Evolutionary conservation across 2,113 vertebrate species (phyloP), one percentile per base, ranked within the genome.

Genomic region (Danionella cerebrum): DNA sequence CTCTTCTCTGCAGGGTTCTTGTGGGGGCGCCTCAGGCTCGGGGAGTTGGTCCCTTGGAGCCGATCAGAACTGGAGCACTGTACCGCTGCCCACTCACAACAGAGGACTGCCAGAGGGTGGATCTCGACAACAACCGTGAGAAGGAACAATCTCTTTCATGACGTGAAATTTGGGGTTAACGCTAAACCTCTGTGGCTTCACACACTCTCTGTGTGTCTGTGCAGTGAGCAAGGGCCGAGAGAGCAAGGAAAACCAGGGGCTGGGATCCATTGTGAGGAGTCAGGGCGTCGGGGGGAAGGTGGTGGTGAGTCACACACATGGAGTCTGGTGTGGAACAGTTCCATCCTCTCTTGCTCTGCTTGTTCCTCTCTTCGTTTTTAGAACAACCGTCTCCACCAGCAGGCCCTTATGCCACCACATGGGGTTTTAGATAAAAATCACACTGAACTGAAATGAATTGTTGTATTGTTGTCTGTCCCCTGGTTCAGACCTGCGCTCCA

Each of bases 191-290:
- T n/a, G n/a, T n/a, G n/a, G n/a, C n/a, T n/a, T n/a, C n/a, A n/a
- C n/a, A n/a, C n/a, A n/a, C n/a, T n/a, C n/a, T n/a, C n/a, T n/a
- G n/a, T 21, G 18, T 38, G 22, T 76, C 24, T 70, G 21, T 19
- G 0, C 78, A 88, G 94, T 84, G 77, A 89, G 81, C 48, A 73
- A 80, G 13, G 76, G 86, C 24, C 85, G 83, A 73, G 94, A 97
- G 74, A 96, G 89, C 86, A 98, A 98, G 77, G 90, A 97, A 80
- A 95, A 98, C 84, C 95, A 98, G 77, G 97, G 95, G 94, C 73
- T 96, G 67, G 95, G 94, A 42, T 94, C 95, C 48, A 95, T 91
- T 6, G 93, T 96, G 7, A 89, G 89, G 81, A 97, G 95, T 84
- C 94, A 96, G 70, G 94, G 93, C 0, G 88, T 92, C 0, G 95